Conservation (phyloP, 2,797 vertebrate species). For the Catostomus latipinnis region DNA sequence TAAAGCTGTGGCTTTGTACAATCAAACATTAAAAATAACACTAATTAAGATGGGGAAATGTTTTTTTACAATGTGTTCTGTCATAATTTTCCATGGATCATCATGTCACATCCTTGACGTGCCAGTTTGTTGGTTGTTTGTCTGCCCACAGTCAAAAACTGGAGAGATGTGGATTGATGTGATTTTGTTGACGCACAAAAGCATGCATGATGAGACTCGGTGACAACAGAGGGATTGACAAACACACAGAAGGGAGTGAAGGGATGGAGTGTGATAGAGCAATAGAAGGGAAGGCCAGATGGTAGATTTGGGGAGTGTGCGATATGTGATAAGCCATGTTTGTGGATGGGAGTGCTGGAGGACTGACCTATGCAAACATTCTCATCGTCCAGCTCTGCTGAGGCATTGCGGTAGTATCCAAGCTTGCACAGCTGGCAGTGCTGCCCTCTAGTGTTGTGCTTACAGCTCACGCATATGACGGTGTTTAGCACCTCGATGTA, state of each 20-base stretch:
- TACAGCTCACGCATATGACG: constrained; percentile 99
- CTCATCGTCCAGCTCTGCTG: constrained; percentile 97
- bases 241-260: constrained; percentile 21
- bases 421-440: constrained; percentile 99
- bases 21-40: too few relatives aligned
- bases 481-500: constrained; percentile 99
- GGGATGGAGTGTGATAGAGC: constrained; percentile 13
- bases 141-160: not conserved
- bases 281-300: constrained; percentile 36
- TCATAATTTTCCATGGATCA: too few relatives aligned
- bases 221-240: constrained; percentile 17
- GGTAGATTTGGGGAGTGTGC: constrained; percentile 14
- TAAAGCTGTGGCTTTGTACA: too few relatives aligned
- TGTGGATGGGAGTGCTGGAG: constrained; percentile 61
- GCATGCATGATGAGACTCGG: constrained; percentile 24
- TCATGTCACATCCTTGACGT: too few relatives aligned
- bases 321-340: constrained; percentile 19
- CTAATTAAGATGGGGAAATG: too few relatives aligned
- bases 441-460: constrained; percentile 99
- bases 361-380: constrained; percentile 99
- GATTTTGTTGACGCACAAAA: constrained; percentile 3
- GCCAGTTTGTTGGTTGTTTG: too few relatives aligned
- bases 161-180: not conserved
- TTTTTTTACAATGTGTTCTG: too few relatives aligned
- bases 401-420: constrained; percentile 99